Base-by-base conservation (phyloP, 1,140 invertebrate genomes). In the Pantala flavescens region DNA sequence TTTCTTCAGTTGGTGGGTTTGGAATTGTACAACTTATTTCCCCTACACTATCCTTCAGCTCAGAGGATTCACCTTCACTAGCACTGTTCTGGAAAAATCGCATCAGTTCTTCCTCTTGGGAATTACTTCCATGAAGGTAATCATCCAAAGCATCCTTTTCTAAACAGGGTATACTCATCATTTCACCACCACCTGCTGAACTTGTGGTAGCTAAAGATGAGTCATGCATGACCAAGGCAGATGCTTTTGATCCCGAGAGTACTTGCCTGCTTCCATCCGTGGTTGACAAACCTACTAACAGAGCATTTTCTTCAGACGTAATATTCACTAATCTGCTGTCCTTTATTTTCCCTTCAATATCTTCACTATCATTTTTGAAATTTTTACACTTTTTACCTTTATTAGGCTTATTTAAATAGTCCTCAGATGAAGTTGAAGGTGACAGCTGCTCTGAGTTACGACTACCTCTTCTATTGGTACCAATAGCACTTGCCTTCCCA, bases 91-190 rank as follows among this genome's bases (percentile, higher is more conserved):
- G 89, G 82, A 93, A 92, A 83, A 93, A 93, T 82, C 91, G 89
- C 78, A 92, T 82, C 76, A 93, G 80, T 82, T 93, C 91, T 79
- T 91, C 90, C 79, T 93, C 91, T 78, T 93, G 90, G 70, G 90
- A 91, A 82, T 91, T 92, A 77, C 87, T 88, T 70, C 90, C 87
- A 55, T 82, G 82, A 77, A 93, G 84, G 81, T 92, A 93, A 82
- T 92, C 90, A 79, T 91, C 90, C 55, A 93, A 81, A 55, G 90
- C 90, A 78, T 93, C 90, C 55, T 90, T 90, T 79, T 92, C 90
- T 76, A 93, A 71, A 88, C 89, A 78, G 88, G 88, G 43, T 91
- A 74, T 76, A 79, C 71, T 82, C 77, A 76, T 76, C 72, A 74
- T 24, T 74, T 77, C 0, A 78, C 28, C 10, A 76, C 24, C 49